Conservation (phyloP, 2,113 vertebrate species). For the Vulpes lagopus region DNA sequence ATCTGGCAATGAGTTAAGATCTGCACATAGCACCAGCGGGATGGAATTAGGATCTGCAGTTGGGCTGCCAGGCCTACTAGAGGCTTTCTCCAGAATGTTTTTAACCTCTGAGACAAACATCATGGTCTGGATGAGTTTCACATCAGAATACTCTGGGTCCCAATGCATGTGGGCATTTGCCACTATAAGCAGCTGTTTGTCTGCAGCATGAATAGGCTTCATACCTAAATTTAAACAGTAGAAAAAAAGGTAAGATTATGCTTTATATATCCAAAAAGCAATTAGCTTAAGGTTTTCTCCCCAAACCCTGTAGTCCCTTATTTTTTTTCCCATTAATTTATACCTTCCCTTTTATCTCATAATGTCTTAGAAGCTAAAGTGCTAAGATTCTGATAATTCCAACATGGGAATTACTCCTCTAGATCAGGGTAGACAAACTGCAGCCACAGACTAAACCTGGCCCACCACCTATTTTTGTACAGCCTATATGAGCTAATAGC, state of each 20-base stretch:
- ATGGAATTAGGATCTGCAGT: conserved; percentile 93
- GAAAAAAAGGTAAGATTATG: conserved; percentile 54
- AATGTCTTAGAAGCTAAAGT: conserved; percentile 3
- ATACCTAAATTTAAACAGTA: conserved; percentile 87
- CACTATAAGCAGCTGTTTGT: conserved; percentile 95
- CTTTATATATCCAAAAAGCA: conserved; percentile 18
- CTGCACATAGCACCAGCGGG: conserved; percentile 98
- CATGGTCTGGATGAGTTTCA: conserved; percentile 99
- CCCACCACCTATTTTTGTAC: neutral
- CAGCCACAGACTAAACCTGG: conserved; percentile 3
- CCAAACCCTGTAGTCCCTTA: neutral
- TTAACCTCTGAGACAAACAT: conserved; percentile 99
- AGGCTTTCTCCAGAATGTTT: conserved; percentile 96
- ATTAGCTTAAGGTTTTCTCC: conserved; percentile 36
- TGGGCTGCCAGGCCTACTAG: conserved; percentile 90
- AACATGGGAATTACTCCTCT: neutral
- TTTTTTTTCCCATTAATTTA: conserved; percentile 41
- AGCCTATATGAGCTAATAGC: neutral
- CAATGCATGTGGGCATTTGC: conserved; percentile 99
- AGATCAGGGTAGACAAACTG: neutral
- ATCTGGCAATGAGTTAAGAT: conserved; percentile 99
- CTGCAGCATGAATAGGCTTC: conserved; percentile 91
- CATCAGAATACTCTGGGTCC: conserved; percentile 99
- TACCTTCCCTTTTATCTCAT: neutral
- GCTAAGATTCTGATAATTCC: conserved; percentile 46